Percentiles rank a stretch among this genome's conserved stretches.
Evolutionary conservation across 2,888 invertebrate genomes (phyloP).

Genomic region (Chydorus sphaericus): DNA sequence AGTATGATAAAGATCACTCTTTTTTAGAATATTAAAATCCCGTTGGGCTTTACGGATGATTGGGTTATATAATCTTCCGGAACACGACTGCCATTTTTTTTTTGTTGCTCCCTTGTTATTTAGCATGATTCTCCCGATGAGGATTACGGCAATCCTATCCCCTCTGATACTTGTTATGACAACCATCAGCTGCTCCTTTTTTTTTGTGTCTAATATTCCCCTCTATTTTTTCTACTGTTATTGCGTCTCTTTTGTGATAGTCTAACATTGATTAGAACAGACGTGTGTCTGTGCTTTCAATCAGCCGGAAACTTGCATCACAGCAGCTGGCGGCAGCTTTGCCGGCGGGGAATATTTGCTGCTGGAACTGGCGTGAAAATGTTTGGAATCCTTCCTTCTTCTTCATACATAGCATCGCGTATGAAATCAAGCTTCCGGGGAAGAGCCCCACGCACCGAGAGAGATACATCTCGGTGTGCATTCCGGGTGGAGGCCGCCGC

Average conservation of each 20-base stretch:
- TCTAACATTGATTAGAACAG: neutral
- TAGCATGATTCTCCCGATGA: neutral
- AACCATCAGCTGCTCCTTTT: conserved; percentile 1
- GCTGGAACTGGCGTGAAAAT: neutral
- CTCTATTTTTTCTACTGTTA: neutral
- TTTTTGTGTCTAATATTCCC: neutral
- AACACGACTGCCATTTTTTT: neutral
- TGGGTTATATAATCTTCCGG: too few relatives aligned
- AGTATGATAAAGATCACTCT: too few relatives aligned
- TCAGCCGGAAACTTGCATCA: conserved; percentile 2
- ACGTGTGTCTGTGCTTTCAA: conserved; percentile 1
- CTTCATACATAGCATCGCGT: too few relatives aligned
- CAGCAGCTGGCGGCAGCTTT: too few relatives aligned
- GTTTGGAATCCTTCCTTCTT: neutral
- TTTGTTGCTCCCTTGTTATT: neutral
- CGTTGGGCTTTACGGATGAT: too few relatives aligned
- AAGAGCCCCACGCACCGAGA: too few relatives aligned
- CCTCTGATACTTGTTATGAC: neutral
- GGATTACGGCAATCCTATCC: neutral
- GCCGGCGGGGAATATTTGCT: too few relatives aligned
- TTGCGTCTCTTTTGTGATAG: neutral
- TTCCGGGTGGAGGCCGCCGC: too few relatives aligned
- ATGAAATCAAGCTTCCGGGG: too few relatives aligned
- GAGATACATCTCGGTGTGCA: too few relatives aligned
- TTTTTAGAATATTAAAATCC: too few relatives aligned